Conservation (phyloP, 2,888 invertebrate species). For the Ligdia adustata region DNA sequence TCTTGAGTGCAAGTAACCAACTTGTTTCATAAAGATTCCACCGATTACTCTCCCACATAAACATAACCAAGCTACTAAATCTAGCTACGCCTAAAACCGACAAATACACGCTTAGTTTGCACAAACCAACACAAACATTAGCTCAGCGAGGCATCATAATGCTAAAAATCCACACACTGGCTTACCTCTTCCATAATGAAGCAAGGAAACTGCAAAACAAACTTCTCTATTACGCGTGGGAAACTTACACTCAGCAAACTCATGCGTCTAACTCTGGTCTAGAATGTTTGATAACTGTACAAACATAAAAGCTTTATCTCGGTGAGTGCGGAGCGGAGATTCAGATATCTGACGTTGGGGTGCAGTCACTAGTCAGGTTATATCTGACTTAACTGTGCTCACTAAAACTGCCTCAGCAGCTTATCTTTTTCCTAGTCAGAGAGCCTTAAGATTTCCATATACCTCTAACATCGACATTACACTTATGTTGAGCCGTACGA, state of each 20-base stretch:
- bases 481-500: no score
- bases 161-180: constrained; percentile 21
- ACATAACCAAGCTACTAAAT: background rate
- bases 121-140: constrained; percentile 13
- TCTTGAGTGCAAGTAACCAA: no score
- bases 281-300: constrained; percentile 60
- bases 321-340: constrained; percentile 42
- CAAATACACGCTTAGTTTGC: constrained; percentile 30
- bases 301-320: constrained; percentile 66
- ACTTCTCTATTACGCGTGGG: constrained; percentile 65
- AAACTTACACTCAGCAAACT: constrained; percentile 69
- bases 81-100: constrained; percentile 27
- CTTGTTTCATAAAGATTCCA: no score
- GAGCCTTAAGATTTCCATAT: no score
- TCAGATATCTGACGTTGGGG: no score
- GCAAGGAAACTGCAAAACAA: constrained; percentile 55
- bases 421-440: no score
- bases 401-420: no score
- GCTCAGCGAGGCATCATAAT: constrained; percentile 12
- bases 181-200: constrained; percentile 42
- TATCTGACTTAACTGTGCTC: no score
- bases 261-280: constrained; percentile 44
- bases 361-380: no score
- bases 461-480: no score
- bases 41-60: no score